Evolutionary conservation across 2,888 invertebrate species (phyloP), one percentile per base, ranked within the genome.

Genomic region (Macrosiphum euphorbiae): DNA sequence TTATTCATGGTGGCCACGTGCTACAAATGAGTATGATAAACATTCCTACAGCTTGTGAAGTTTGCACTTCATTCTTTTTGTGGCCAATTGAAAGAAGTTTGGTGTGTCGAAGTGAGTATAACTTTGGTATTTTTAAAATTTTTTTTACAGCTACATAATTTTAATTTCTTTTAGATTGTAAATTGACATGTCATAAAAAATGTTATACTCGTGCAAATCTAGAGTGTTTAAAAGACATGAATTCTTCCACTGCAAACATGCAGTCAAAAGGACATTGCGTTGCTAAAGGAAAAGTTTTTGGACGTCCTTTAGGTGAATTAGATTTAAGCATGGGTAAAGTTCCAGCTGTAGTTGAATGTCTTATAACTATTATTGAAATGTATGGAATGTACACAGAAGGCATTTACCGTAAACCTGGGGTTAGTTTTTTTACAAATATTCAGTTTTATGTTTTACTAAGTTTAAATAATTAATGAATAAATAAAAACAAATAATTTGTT

Each of bases 11-110:
- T 95, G 98, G 98, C 58, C 99, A 99, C 96, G 97, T 97, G 94
- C 99, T 99, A 96, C 97, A 98, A 92, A 96, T 98, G 95, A 98
- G 98, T 91, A 98, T 99, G 96, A 98, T 99, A 95, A 99, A 98
- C 96, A 99, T 99, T 95, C 98, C 99, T 28, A 99, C 99, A 10
- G 99, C 98, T 95, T 99, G 99, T 96, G 99, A 99, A 96, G 98
- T 98, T 95, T 99, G 99, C 96, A 98, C 97, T 95, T 98, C 98
- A 4, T 98, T 98, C 96, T 98, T 99, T 96, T 98, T 99, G 97
- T 99, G 99, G 99, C 98, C 99, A 94, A 98, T 99, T 94, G 99
- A 99, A 96, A 97, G 98, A 94, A 98, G 98, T 91, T 97, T 98
- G 95, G 97, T 97, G 93, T 97, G 97, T 95, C 97, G 97, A 96